Evolutionary conservation across 1,140 invertebrate genomes (phyloP).

Genomic region (Drosophila sp.): DNA sequence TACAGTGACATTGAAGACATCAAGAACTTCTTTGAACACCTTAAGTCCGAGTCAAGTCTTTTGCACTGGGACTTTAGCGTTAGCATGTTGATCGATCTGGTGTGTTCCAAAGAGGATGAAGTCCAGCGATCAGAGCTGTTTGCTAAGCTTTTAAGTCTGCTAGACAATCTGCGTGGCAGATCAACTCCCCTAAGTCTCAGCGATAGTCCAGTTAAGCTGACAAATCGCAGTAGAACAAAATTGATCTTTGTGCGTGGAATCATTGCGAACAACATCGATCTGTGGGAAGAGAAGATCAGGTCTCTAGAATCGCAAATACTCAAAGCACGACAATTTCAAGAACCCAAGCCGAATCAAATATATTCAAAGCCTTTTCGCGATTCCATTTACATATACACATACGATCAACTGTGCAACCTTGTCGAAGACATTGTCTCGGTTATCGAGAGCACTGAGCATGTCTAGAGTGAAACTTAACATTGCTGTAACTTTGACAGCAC

Average conservation of each 20-base stretch:
- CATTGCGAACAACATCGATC: conserved; percentile 49
- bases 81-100: conserved; percentile 45
- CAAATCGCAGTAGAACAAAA: conserved; percentile 26
- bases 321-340: background rate
- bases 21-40: conserved; percentile 33
- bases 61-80: conserved; percentile 60
- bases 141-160: conserved; percentile 37
- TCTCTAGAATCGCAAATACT: conserved; percentile 4
- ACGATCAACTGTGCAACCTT: conserved; percentile 49
- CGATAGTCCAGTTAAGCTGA: conserved; percentile 4
- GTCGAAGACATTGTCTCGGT: conserved; percentile 67
- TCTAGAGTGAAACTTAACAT: conserved; percentile 19
- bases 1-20: conserved; percentile 46
- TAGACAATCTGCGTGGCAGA: conserved; percentile 23
- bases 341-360: background rate
- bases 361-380: conserved; percentile 39
- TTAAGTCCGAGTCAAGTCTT: background rate
- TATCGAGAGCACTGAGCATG: conserved; percentile 60
- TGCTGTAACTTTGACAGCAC: background rate
- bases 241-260: conserved; percentile 65
- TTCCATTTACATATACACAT: conserved; percentile 56
- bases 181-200: background rate
- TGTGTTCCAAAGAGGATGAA: conserved; percentile 20
- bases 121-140: conserved; percentile 39
- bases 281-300: conserved; percentile 54